phyloP scores from a whole-genome alignment of 1,140 invertebrate species.

The Apis mellifera region Amel_HAv3.1 CM009931.2:15472501-15473000 shows the following conservation, averaged over 20 bases:
- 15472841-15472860: not conserved
- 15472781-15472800: constrained; percentile 31
- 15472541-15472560: not conserved
- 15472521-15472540: too few species aligned
- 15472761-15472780: constrained; percentile 41
- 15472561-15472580: not conserved
- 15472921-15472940: not conserved
- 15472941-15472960: constrained; percentile 5
- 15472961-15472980: constrained; percentile 40
- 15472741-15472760: constrained; percentile 12
- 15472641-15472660: constrained; percentile 38
- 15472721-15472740: not conserved
- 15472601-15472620: constrained; percentile 59
- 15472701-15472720: not conserved
- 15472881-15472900: not conserved
- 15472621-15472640: constrained; percentile 24
- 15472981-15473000: constrained; percentile 39
- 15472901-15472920: constrained; percentile 2
- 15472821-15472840: constrained; percentile 17
- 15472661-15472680: constrained; percentile 17
- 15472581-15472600: not conserved
- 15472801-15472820: not conserved
- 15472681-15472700: not conserved
- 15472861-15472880: not conserved
- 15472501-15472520: too few species aligned